phyloP scores from a whole-genome alignment of 2,888 invertebrate genomes.

The Allolobophora icterica region DNA sequence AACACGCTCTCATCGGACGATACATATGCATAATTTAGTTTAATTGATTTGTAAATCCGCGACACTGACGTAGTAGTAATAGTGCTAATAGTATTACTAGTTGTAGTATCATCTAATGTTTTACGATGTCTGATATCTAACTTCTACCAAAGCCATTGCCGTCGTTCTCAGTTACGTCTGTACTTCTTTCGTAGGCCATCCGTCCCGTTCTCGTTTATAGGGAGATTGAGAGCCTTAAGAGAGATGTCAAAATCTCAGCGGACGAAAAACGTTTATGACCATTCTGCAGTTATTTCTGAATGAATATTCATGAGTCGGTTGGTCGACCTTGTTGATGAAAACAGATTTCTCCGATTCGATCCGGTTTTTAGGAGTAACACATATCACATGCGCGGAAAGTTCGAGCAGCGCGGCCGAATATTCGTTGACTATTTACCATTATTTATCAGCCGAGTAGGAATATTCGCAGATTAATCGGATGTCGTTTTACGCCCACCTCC shows the following conservation, averaged over 20 bases:
- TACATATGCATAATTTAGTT: too few relatives aligned
- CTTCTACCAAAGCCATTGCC: neutral
- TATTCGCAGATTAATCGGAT: conserved; percentile 9
- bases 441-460: neutral
- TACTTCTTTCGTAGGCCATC: too few relatives aligned
- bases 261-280: neutral
- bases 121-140: too few relatives aligned
- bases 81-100: too few relatives aligned
- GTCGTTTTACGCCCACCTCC: neutral
- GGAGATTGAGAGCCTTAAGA: neutral
- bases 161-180: neutral
- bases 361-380: neutral
- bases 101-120: too few relatives aligned
- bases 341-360: neutral
- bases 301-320: neutral
- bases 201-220: neutral
- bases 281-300: conserved; percentile 1
- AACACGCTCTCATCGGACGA: too few relatives aligned
- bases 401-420: neutral
- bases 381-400: neutral
- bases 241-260: neutral
- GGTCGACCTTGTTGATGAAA: neutral
- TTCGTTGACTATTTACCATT: neutral
- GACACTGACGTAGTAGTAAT: too few relatives aligned
- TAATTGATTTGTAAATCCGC: too few relatives aligned